Evolutionary conservation across 2,113 vertebrate species (phyloP).

Genomic region (Osmerus mordax): DNA sequence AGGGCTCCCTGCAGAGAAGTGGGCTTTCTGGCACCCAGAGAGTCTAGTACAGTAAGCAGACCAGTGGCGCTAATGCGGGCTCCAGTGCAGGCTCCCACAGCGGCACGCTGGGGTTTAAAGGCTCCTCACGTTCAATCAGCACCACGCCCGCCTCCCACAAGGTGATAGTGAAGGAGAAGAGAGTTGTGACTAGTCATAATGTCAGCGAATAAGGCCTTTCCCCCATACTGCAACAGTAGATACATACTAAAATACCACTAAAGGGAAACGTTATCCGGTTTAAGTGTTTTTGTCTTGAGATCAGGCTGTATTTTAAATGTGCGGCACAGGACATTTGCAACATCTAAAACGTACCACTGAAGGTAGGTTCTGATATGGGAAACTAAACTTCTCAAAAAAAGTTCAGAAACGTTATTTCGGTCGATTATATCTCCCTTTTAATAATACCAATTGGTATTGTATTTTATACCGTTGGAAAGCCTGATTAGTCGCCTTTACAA

Average conservation of each 20-base stretch:
- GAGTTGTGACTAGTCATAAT: conserved; percentile 33
- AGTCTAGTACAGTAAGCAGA: conserved; percentile 21
- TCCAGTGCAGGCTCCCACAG: conserved; percentile 13
- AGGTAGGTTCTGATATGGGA: too few species aligned
- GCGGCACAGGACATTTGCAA: too few species aligned
- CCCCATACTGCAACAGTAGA: background rate
- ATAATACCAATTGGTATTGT: too few species aligned
- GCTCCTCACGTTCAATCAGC: background rate
- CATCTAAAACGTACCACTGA: too few species aligned
- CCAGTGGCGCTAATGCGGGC: background rate
- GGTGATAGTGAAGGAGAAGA: conserved; percentile 34
- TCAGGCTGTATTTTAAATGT: too few species aligned
- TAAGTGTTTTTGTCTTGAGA: too few species aligned
- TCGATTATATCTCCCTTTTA: too few species aligned
- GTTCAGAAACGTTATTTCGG: too few species aligned
- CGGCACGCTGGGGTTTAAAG: conserved; percentile 12
- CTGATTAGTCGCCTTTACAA: too few species aligned
- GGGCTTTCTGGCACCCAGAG: conserved; percentile 30
- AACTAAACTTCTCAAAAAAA: too few species aligned
- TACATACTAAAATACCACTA: background rate
- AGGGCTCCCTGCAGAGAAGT: background rate
- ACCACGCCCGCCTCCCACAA: conserved; percentile 8
- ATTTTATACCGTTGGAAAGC: too few species aligned
- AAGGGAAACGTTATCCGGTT: background rate
- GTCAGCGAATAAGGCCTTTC: background rate